A percentile compares a stretch with the other conserved stretches of the same genome.
Evolutionary conservation across 2,797 vertebrate genomes (phyloP).

Genomic region (Xerus rutilus): DNA sequence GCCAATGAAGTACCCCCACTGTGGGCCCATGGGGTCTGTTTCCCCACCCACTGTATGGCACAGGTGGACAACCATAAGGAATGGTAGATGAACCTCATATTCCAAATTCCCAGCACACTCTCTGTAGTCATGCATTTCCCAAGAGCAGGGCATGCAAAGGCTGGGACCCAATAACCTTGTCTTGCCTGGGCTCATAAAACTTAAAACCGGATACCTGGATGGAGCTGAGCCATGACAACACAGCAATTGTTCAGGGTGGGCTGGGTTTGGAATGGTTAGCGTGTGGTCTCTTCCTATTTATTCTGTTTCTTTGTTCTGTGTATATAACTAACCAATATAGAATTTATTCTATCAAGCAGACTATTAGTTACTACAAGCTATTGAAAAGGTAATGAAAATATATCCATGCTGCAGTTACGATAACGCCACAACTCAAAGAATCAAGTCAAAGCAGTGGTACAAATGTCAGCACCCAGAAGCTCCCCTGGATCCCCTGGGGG

Average conservation of each 20-base stretch:
- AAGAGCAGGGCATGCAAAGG: background rate
- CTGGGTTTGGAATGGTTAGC: background rate
- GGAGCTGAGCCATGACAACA: background rate
- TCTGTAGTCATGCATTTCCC: background rate
- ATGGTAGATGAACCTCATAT: rapidly evolving
- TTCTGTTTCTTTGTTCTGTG: background rate
- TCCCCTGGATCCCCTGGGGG: background rate
- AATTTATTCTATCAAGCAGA: background rate
- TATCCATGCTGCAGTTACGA: background rate
- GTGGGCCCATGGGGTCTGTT: rapidly evolving
- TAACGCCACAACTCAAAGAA: background rate
- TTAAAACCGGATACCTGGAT: background rate
- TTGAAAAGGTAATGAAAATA: background rate
- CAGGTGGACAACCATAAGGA: background rate
- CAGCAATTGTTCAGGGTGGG: background rate
- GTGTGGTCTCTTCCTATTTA: background rate
- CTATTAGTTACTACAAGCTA: background rate
- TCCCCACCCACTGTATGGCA: background rate
- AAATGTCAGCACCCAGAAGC: background rate
- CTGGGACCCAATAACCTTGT: background rate
- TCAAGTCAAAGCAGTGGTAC: background rate
- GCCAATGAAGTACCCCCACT: rapidly evolving
- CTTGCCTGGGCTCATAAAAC: background rate
- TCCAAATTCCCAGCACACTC: rapidly evolving
- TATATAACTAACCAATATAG: background rate